A percentile compares a stretch with the other conserved stretches of the same genome.
phyloP scores from a whole-genome alignment of 2,888 invertebrate genomes.

The Euplexia lucipara region DNA sequence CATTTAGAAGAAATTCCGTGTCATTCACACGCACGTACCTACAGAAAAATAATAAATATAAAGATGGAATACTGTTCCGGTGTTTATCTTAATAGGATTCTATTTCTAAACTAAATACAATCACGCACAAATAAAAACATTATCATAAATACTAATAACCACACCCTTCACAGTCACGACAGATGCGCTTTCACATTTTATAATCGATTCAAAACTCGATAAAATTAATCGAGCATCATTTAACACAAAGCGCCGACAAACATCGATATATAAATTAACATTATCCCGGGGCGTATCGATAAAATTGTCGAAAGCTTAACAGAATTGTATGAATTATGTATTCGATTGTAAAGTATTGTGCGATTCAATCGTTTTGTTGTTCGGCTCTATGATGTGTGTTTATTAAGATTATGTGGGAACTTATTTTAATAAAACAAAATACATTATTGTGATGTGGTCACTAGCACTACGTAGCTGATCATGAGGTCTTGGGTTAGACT shows the following conservation, averaged over 20 bases:
- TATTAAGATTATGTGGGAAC: conserved; percentile 50
- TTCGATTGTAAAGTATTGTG: conserved; percentile 65
- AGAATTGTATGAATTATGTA: conserved; percentile 68
- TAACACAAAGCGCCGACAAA: conserved; percentile 69
- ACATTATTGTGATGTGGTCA: not conserved
- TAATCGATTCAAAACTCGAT: conserved; percentile 65
- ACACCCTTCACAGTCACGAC: conserved; percentile 68
- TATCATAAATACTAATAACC: conserved; percentile 66
- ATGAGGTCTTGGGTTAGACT: no score
- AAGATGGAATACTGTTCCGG: not conserved
- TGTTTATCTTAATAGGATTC: not conserved
- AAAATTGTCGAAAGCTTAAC: conserved; percentile 71
- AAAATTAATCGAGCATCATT: conserved; percentile 73
- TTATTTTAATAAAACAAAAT: conserved; percentile 33
- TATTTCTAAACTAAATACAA: conserved; percentile 1
- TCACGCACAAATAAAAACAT: conserved; percentile 62
- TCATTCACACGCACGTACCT: no score
- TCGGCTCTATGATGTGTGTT: conserved; percentile 53
- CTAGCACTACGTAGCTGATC: no score
- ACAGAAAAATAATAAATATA: no score
- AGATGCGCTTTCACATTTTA: conserved; percentile 75
- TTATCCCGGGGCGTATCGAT: conserved; percentile 68
- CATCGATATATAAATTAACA: conserved; percentile 69
- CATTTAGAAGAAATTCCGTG: no score
- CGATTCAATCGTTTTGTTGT: conserved; percentile 65